Conservation (phyloP, 2,797 vertebrate genomes). For the Amphiprion clarkii region DNA sequence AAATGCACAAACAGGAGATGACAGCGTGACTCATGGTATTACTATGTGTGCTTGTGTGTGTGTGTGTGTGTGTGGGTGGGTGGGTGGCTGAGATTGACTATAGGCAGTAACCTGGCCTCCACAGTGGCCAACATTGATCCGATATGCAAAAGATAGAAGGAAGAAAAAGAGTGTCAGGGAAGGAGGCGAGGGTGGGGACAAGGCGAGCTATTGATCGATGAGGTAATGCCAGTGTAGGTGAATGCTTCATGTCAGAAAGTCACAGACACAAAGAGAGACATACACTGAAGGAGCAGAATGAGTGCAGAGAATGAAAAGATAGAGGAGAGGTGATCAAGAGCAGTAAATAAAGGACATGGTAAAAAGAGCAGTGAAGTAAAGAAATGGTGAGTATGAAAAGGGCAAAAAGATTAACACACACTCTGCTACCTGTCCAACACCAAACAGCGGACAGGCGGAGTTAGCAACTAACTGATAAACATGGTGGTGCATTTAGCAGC, state of each 20-base stretch:
- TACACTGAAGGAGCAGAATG: not conserved
- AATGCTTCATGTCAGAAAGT: slow-evolving; percentile 68
- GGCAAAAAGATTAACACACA: too few relatives aligned
- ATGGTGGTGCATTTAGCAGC: not conserved
- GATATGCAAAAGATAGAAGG: slow-evolving; percentile 48
- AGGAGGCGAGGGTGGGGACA: slow-evolving; percentile 61
- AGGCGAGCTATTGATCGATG: slow-evolving; percentile 77
- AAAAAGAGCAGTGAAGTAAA: slow-evolving; percentile 13
- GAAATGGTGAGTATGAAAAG: not conserved
- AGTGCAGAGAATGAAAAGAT: slow-evolving; percentile 2
- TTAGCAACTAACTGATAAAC: not conserved
- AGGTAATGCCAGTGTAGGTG: slow-evolving; percentile 75
- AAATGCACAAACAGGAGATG: not conserved
- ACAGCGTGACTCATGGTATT: too few relatives aligned
- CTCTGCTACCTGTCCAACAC: too few relatives aligned
- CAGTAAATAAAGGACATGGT: slow-evolving; percentile 16
- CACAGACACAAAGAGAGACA: slow-evolving; percentile 21
- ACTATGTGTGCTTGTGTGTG: slow-evolving; percentile 11
- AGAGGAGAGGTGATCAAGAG: slow-evolving; percentile 17
- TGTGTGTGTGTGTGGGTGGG: slow-evolving; percentile 10
- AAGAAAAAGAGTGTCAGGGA: slow-evolving; percentile 35
- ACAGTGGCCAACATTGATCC: slow-evolving; percentile 58
- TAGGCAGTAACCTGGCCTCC: slow-evolving; percentile 49
- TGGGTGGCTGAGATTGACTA: slow-evolving; percentile 20
- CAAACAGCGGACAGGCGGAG: too few relatives aligned